Conservation (phyloP, 2,888 invertebrate species). For the Sarcophaga variegata region DNA sequence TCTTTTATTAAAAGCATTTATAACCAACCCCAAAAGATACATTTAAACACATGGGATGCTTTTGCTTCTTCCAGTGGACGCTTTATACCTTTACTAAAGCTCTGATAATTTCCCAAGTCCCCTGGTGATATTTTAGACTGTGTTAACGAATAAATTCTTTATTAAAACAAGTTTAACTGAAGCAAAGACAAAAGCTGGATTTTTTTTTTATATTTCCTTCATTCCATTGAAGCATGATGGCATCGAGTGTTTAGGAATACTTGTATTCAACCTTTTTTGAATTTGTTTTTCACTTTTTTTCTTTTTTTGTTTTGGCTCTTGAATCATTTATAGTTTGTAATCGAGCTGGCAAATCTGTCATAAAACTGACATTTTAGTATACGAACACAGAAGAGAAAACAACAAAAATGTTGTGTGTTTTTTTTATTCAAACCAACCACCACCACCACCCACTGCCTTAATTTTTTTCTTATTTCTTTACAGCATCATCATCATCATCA, state of each 20-base stretch:
- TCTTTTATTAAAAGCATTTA: neutral
- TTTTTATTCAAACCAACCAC: constrained; percentile 30
- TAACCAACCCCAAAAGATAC: neutral
- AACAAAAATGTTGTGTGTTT: neutral
- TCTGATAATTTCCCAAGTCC: constrained; percentile 71
- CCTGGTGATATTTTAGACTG: constrained; percentile 78
- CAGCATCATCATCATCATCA: constrained; percentile 54
- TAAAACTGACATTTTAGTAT: constrained; percentile 74
- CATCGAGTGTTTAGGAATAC: constrained; percentile 71
- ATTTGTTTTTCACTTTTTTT: constrained; percentile 30
- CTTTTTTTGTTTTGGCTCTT: constrained; percentile 33
- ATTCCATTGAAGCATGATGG: neutral
- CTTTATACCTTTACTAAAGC: constrained; percentile 43
- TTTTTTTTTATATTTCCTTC: neutral
- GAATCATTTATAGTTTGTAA: constrained; percentile 71
- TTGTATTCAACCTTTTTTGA: constrained; percentile 74
- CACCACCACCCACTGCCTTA: constrained; percentile 39
- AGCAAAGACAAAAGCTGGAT: constrained; percentile 12
- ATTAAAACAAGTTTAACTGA: constrained; percentile 51
- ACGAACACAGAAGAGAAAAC: constrained; percentile 13
- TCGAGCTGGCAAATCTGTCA: constrained; percentile 81
- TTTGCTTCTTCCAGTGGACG: neutral
- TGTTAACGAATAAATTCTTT: constrained; percentile 57
- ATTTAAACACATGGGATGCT: constrained; percentile 63
- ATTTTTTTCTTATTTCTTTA: constrained; percentile 16